These are phyloP conservation scores for Apodemia duryi DNA, from an alignment of 2,888 invertebrate genomes.

Conservation along the genomic window DNA sequence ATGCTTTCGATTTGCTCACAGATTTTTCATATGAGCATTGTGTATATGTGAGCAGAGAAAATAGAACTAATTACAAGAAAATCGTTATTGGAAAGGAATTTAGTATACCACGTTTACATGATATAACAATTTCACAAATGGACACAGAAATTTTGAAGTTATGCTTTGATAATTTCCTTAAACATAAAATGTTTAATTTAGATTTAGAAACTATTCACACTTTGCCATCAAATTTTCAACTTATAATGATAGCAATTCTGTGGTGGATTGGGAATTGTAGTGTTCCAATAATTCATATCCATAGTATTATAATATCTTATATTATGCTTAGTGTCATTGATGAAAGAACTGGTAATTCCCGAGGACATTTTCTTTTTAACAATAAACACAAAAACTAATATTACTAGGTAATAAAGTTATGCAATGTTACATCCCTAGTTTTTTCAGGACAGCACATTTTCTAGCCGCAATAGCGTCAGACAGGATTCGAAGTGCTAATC, in stretches of 20 bases:
- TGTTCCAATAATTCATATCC: slow-evolving; percentile 67
- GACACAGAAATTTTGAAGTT: slow-evolving; percentile 44
- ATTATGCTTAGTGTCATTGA: slow-evolving; percentile 80
- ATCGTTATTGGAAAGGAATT: slow-evolving; percentile 45
- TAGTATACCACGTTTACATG: slow-evolving; percentile 41
- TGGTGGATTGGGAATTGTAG: slow-evolving; percentile 79
- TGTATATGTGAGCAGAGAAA: slow-evolving; percentile 59
- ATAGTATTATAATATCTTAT: slow-evolving; percentile 78
- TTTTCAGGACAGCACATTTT: too few species aligned
- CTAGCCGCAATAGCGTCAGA: too few species aligned
- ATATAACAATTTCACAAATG: slow-evolving; percentile 45
- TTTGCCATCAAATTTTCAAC: slow-evolving; percentile 78
- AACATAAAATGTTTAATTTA: slow-evolving; percentile 53
- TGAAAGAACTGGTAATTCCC: slow-evolving; percentile 74
- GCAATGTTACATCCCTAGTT: too few species aligned
- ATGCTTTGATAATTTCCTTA: slow-evolving; percentile 71
- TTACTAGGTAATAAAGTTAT: too few species aligned
- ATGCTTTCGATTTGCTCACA: slow-evolving; percentile 74
- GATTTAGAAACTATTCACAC: slow-evolving; percentile 52
- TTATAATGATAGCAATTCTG: slow-evolving; percentile 77
- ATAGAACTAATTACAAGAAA: slow-evolving; percentile 46
- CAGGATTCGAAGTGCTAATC: too few species aligned
- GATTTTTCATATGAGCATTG: slow-evolving; percentile 55
- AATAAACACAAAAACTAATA: slow-evolving; percentile 63
- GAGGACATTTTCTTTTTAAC: slow-evolving; percentile 68